Base-by-base conservation (phyloP, 2,113 vertebrate genomes). In the Pholis gunnellus region DNA sequence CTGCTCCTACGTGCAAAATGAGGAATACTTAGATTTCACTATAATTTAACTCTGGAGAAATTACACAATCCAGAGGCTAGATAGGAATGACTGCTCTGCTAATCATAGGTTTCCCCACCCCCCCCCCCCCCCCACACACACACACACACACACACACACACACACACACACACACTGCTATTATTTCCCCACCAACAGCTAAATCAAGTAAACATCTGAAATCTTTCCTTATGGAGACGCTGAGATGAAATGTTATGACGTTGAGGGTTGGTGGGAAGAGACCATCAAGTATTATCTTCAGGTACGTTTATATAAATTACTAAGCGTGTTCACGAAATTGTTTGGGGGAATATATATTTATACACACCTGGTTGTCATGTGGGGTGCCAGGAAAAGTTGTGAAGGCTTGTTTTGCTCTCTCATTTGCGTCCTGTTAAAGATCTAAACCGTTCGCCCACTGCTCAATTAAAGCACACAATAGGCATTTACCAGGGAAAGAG, bases 161-260 rank as follows among this genome's bases (percentile, higher is more conserved):
- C n/a, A n/a, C n/a, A n/a, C n/a, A n/a, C n/a, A n/a, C n/a, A n/a
- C n/a, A 31, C 78, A 60, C 42, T 18, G 46, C 87, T 73, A 87
- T 91, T 87, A 91, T 90, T 82, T 87, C 73, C 83, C 78, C 87
- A 90, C 87, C 78, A 89, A 86, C 83, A 77, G 78, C 27, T 72
- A 87, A 87, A 88, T 83, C 81, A 72, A 50, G 67, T 70, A 36
- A 79, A 48, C 44, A 22, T 15, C 63, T 67, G 9, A 81, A 87
- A 76, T 78, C 48, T 79, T 86, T 81, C 84, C 66, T 73, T 2
- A 25, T 42, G 60, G 63, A 77, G 78, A 42, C 63, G 25, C 31
- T 5, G 44, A 84, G 63, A 76, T 68, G 25, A 85, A 76, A 79
- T 3, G 2, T 52, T 54, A 57, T 8, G 6, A 63, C 56, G 54